These are phyloP conservation scores for Alcis repandata DNA, from an alignment of 2,888 invertebrate species.

Conservation along the genomic window DNA sequence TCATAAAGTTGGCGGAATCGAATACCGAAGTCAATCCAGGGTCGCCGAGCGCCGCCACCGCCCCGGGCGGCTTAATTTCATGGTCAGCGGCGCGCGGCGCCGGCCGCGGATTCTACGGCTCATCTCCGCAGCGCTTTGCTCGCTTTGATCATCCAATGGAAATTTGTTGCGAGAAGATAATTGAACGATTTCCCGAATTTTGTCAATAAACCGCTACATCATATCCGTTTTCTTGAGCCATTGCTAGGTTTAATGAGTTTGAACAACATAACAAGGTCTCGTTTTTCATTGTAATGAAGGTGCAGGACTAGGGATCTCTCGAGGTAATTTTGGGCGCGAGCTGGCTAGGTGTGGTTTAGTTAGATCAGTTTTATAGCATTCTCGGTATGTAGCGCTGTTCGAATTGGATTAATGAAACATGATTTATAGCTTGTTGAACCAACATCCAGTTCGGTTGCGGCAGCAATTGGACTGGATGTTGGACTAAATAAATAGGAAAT, in stretches of 20 bases:
- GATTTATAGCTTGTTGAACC: slow-evolving; percentile 44
- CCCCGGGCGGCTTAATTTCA: slow-evolving; percentile 47
- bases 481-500: slow-evolving; percentile 38
- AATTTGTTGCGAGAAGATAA: slow-evolving; percentile 27
- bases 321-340: slow-evolving; percentile 13
- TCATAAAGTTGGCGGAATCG: slow-evolving; percentile 33
- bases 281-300: slow-evolving; percentile 3
- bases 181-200: slow-evolving; percentile 28
- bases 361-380: slow-evolving; percentile 26
- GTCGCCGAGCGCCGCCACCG: slow-evolving; percentile 2
- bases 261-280: not conserved
- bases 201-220: slow-evolving; percentile 6
- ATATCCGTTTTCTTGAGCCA: slow-evolving; percentile 8
- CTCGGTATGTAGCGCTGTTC: slow-evolving; percentile 9
- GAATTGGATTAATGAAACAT: slow-evolving; percentile 43
- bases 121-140: slow-evolving; percentile 29
- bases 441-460: slow-evolving; percentile 43
- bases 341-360: slow-evolving; percentile 38
- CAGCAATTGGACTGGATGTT: slow-evolving; percentile 45
- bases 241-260: not conserved
- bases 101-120: slow-evolving; percentile 31
- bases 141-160: slow-evolving; percentile 33
- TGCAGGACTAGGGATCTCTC: slow-evolving; percentile 10
- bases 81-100: slow-evolving; percentile 37
- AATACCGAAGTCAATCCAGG: slow-evolving; percentile 42